Evolutionary conservation across 2,888 invertebrate genomes (phyloP).

Genomic region (Colletes collaris): DNA sequence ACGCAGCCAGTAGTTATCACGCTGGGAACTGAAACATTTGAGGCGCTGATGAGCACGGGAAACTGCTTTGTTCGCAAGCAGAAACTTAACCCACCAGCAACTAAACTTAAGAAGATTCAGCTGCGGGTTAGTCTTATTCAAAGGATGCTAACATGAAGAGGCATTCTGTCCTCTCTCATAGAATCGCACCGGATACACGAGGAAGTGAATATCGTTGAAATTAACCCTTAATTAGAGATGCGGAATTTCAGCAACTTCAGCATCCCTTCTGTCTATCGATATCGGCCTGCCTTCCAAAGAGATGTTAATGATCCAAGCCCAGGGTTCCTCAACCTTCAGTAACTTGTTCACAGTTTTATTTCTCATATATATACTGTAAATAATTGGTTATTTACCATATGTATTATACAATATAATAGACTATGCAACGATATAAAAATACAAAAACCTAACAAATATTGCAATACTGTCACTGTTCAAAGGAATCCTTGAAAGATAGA

Average conservation of each 20-base stretch:
- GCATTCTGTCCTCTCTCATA: constrained; percentile 9
- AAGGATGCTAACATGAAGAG: constrained; percentile 44
- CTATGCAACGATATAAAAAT: too few relatives aligned
- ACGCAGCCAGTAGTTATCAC: constrained; percentile 56
- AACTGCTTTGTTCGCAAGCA: constrained; percentile 66
- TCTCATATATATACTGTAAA: too few relatives aligned
- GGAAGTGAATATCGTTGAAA: constrained; percentile 39
- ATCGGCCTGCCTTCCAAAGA: not conserved
- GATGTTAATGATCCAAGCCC: too few relatives aligned
- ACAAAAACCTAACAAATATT: too few relatives aligned
- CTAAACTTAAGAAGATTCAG: constrained; percentile 69
- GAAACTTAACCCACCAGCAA: constrained; percentile 67
- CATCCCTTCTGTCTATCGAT: not conserved
- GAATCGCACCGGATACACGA: constrained; percentile 28
- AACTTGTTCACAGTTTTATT: too few relatives aligned
- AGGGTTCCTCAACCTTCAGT: too few relatives aligned
- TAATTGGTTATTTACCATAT: too few relatives aligned
- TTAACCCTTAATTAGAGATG: constrained; percentile 30
- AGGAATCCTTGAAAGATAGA: too few relatives aligned
- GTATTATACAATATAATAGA: too few relatives aligned
- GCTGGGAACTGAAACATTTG: constrained; percentile 59
- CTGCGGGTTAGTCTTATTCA: constrained; percentile 66
- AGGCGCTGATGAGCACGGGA: constrained; percentile 53
- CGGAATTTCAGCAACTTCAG: constrained; percentile 2
- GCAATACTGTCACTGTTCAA: too few relatives aligned